Percentiles rank a stretch among this genome's conserved stretches.
Conservation (phyloP, 2,888 invertebrate genomes). For the Podotricha telesiphe region DNA sequence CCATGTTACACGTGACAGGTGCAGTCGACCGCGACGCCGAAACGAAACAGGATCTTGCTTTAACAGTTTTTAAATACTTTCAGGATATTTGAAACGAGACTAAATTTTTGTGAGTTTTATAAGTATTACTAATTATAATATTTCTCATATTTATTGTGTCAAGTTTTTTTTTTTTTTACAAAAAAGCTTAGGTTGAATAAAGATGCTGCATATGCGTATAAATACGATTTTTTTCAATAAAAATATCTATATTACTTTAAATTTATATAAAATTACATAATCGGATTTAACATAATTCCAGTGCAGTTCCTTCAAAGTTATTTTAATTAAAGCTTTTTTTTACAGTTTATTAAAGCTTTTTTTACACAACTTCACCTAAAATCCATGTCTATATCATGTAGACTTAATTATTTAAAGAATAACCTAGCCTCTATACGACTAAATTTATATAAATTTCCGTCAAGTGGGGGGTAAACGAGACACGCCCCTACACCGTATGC, state of each 20-base stretch:
- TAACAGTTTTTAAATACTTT: not conserved
- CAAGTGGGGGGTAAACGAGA: slow-evolving; percentile 26
- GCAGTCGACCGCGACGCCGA: not conserved
- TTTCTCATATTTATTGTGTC: not conserved
- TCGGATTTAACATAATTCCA: too few relatives aligned
- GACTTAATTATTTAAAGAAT: too few relatives aligned
- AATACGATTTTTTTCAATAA: too few relatives aligned
- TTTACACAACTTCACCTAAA: too few relatives aligned
- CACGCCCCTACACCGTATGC: slow-evolving; percentile 30
- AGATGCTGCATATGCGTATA: too few relatives aligned
- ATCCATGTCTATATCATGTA: not conserved
- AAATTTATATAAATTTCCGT: not conserved
- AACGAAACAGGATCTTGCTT: not conserved
- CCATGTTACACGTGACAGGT: not conserved
- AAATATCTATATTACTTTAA: too few relatives aligned
- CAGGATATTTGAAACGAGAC: not conserved
- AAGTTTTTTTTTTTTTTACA: too few relatives aligned
- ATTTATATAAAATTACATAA: too few relatives aligned
- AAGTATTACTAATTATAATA: not conserved
- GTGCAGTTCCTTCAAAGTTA: too few relatives aligned
- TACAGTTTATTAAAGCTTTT: too few relatives aligned
- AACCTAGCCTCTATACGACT: not conserved
- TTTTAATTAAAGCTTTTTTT: too few relatives aligned
- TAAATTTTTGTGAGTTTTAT: not conserved
- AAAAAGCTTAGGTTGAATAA: not conserved